Base-by-base conservation (phyloP, 2,888 invertebrate genomes). In the Anticlea derivata region DNA sequence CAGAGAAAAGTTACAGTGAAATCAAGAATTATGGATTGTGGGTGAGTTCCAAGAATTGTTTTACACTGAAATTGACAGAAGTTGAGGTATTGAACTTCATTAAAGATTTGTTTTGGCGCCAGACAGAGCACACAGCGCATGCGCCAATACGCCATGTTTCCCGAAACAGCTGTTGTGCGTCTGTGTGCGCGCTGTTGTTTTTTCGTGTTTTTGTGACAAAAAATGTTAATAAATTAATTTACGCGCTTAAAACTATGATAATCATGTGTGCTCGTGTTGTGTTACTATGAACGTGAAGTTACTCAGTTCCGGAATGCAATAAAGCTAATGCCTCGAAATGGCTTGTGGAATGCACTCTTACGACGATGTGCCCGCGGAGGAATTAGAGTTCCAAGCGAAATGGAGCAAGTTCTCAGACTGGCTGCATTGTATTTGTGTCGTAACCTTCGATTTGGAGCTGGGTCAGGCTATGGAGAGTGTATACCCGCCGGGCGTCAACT, bases 401-500 rank as follows among this genome's bases (percentile, higher is more conserved):
- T 96, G 96, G 96, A 93, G 94, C 70, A 92, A 93, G 70, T 95
- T 97, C 83, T 94, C 95, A 48, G 96, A 98, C 82, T 99, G 99
- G 99, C 92, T 99, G 61, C 97, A 99, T 79, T 99, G 98, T 76
- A 95, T 99, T 68, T 99, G 99, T 85, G 96, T 99, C 55, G 99
- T 99, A 39, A 99, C 99, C 6, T 99, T 99, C 89, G 99, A 99
- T 92, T 92, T 99, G 70, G 99, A 99, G 91, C 92, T 99, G 49
- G 99, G 99, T 8, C 99, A 99, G 90, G 97, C 98, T n/a, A 94
- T 99, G 87, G 99, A 99, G 95, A 93, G 95, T 64, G 93, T 97
- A 12, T 97, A 96, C 83, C 98, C 98, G 8, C 92, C 93, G 54
- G 95, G 95, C 76, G 93, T 96, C 13, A 92, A 92, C 60, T 85